phyloP scores from a whole-genome alignment of 1,140 invertebrate species.

The Neotoxoptera formosana region DNA sequence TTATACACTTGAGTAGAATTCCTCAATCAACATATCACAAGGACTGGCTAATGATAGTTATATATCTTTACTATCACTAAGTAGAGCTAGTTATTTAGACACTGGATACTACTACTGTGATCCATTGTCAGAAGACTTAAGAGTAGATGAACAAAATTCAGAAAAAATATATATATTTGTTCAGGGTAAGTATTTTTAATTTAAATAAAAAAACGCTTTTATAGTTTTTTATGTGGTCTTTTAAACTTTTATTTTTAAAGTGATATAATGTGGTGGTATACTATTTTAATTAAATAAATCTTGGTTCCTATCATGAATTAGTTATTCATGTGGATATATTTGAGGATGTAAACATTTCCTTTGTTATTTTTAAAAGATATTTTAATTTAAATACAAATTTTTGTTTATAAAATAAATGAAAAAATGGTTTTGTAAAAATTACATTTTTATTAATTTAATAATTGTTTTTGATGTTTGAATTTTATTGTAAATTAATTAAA shows the following conservation, averaged over 20 bases:
- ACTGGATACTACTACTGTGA: slow-evolving; percentile 56
- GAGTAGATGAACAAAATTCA: slow-evolving; percentile 45
- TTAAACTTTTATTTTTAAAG: neutral
- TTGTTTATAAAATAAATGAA: neutral
- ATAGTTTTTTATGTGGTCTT: neutral
- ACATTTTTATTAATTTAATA: neutral
- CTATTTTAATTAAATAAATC: neutral
- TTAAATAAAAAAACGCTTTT: neutral
- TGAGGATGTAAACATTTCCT: neutral
- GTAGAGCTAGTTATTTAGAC: slow-evolving; percentile 56
- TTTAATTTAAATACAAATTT: neutral
- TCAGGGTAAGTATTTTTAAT: slow-evolving; percentile 41
- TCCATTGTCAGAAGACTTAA: slow-evolving; percentile 12
- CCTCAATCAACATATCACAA: slow-evolving; percentile 44
- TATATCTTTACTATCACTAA: slow-evolving; percentile 34
- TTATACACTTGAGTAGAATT: neutral
- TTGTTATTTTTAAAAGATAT: neutral
- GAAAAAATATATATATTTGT: slow-evolving; percentile 38
- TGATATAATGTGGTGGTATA: neutral
- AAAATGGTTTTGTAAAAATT: neutral
- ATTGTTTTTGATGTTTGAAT: neutral
- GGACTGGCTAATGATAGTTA: slow-evolving; percentile 41
- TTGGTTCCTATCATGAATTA: neutral
- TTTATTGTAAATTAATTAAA: neutral
- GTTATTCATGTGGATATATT: neutral